These are phyloP conservation scores for Mus pahari DNA, from an alignment of 2,113 vertebrate genomes.

Conservation along the genomic window DNA sequence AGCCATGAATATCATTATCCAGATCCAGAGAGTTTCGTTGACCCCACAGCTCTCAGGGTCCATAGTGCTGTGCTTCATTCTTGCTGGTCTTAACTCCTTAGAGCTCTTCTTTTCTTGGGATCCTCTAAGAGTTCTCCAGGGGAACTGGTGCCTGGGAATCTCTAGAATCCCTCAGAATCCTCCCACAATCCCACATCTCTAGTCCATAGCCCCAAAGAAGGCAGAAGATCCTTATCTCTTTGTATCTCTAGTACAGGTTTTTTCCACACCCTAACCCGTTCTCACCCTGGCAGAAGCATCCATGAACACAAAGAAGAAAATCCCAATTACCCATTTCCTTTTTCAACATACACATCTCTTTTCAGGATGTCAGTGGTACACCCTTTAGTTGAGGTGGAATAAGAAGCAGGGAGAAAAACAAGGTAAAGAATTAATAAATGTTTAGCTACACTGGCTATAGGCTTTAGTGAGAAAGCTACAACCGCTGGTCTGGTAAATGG, in stretches of 20 bases:
- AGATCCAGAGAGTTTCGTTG: neutral
- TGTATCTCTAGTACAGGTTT: neutral
- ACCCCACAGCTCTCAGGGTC: neutral
- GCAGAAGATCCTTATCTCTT: neutral
- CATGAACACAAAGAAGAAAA: neutral
- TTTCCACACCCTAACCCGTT: neutral
- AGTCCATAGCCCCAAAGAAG: neutral
- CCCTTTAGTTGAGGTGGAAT: neutral
- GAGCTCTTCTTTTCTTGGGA: neutral
- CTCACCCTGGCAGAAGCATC: neutral
- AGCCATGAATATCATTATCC: neutral
- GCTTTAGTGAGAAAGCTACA: neutral
- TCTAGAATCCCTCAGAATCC: neutral
- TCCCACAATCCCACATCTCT: neutral
- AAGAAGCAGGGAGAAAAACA: neutral
- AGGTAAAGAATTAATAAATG: neutral
- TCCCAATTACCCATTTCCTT: neutral
- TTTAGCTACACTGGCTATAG: neutral
- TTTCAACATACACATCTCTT: neutral
- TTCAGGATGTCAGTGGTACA: neutral
- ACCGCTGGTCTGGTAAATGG: neutral
- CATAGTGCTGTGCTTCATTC: neutral
- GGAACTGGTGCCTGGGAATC: neutral
- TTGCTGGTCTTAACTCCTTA: neutral
- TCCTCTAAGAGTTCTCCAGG: neutral